Percentiles rank a stretch among this genome's conserved stretches.
phyloP scores from a whole-genome alignment of 2,113 vertebrate species.

The Lamprotornis superbus region DNA sequence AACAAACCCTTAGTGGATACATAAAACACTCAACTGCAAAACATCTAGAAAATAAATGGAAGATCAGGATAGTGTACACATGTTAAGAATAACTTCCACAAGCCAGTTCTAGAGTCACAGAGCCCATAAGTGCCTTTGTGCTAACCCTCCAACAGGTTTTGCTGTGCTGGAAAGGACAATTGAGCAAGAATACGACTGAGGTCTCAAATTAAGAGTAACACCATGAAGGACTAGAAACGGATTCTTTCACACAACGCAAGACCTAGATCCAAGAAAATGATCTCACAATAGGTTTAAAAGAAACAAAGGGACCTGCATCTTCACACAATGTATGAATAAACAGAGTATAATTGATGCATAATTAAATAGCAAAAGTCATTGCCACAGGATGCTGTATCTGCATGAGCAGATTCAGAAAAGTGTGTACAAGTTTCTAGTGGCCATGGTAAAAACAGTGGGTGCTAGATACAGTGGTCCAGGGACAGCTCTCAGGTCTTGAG shows the following conservation, averaged over 20 bases:
- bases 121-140: background rate
- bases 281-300: background rate
- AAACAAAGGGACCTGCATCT: background rate
- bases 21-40: background rate
- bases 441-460: background rate
- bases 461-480: background rate
- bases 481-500: background rate
- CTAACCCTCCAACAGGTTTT: background rate
- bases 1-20: background rate
- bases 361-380: background rate
- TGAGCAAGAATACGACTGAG: background rate
- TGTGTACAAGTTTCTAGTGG: background rate
- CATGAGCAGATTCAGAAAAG: background rate
- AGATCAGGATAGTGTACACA: background rate
- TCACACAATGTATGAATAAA: background rate
- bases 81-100: background rate
- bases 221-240: background rate
- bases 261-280: background rate
- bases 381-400: background rate
- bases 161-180: background rate
- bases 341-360: slow-evolving; percentile 1
- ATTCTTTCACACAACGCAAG: background rate
- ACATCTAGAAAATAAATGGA: background rate
- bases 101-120: background rate
- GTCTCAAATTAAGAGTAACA: background rate